Base-by-base conservation (phyloP, 1,140 invertebrate genomes). In the Nilaparvata lugens region DNA sequence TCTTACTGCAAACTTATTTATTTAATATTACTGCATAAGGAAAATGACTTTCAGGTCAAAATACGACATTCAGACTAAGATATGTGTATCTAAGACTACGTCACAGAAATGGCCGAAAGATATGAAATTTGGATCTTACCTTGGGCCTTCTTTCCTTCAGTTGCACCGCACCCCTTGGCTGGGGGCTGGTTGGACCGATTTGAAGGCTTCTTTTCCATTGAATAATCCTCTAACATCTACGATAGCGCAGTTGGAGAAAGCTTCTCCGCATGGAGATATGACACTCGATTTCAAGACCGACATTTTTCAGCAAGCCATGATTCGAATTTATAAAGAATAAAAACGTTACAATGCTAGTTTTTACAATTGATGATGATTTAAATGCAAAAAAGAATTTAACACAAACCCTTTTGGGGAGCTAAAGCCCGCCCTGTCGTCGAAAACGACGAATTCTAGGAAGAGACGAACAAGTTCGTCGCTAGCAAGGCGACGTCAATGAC, bases 301-400 rank as follows among this genome's bases (percentile, higher is more conserved):
- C 45, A 48, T 48, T 48, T 48, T 48, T 48, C 45, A 48, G 45
- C 45, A 48, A 48, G 45, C 45, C 45, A 48, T 48, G 45, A 48
- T 48, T 48, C 45, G 21, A 48, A 14, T 48, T 18, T 48, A 48
- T 16, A 48, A 48, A 19, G 21, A 48, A 48, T 19, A 48, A 48
- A 48, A 16, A 48, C 16, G 16, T 48, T 48, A 9, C 5, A 48
- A 48, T 23, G 45, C 16, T 4, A 16, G 21, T 19, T 19, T 48
- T 11, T 5, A 48, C 13, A 14, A 48, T 23, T 48, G 13, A 6
- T 23, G 18, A 48, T 19, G 18, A 48, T 35, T 48, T 19, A 16
- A 48, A 23, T 19, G 45, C 16, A 14, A 19, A 48, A 48, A 14
- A 48, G 45, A 48, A 19, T 48, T 5, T 4, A 48, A 48, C 16